Evolutionary conservation across 2,113 vertebrate genomes (phyloP).

Genomic region (Trogon surrucura): DNA sequence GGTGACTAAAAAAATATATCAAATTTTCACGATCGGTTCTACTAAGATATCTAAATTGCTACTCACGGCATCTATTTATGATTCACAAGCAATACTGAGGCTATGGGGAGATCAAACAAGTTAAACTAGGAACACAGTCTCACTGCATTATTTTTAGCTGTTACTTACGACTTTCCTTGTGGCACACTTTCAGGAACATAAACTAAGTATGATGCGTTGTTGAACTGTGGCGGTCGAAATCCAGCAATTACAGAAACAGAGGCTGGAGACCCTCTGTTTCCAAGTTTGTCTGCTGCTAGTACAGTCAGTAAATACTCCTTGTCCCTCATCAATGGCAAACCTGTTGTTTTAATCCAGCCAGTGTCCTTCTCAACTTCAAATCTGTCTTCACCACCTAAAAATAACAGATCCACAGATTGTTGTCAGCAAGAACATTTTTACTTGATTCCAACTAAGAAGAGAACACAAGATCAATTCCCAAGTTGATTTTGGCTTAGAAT

Average conservation of each 20-base stretch:
- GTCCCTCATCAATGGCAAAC: conserved; percentile 81
- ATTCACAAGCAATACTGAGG: background rate
- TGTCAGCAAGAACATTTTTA: background rate
- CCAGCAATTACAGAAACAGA: conserved; percentile 84
- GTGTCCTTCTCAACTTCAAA: conserved; percentile 87
- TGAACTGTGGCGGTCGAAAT: conserved; percentile 83
- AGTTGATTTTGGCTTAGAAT: background rate
- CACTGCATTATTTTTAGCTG: background rate
- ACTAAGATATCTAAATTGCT: background rate
- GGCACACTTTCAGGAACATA: conserved; percentile 81
- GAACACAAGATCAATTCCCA: background rate
- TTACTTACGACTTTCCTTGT: conserved; percentile 82
- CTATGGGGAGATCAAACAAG: background rate
- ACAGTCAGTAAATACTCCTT: conserved; percentile 86
- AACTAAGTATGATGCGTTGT: conserved; percentile 80
- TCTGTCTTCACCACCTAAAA: conserved; percentile 84
- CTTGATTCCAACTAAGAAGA: background rate
- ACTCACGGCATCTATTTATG: background rate
- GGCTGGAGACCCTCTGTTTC: conserved; percentile 79
- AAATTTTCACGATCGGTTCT: background rate
- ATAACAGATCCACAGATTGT: background rate
- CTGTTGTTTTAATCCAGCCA: conserved; percentile 84
- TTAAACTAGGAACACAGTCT: background rate
- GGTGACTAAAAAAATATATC: background rate
- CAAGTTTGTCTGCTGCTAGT: conserved; percentile 81